Evolutionary conservation across 2,888 invertebrate genomes (phyloP).

Genomic region (Linnaemya vulpina): DNA sequence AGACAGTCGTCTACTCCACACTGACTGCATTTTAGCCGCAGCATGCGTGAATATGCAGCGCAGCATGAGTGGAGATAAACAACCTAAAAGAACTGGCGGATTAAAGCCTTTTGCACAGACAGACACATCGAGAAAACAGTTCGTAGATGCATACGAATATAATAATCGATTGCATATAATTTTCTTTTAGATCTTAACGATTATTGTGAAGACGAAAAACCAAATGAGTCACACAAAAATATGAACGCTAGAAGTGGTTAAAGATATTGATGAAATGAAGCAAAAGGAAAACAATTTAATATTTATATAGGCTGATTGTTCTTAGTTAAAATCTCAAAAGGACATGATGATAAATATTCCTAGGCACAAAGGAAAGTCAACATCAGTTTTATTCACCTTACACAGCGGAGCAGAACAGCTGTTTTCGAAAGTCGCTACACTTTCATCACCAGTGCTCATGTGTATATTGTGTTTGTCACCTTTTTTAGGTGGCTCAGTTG

Average conservation of each 20-base stretch:
- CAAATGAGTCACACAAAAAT: slow-evolving; percentile 38
- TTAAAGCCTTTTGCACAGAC: slow-evolving; percentile 41
- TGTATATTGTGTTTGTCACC: no score
- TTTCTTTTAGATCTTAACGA: not conserved
- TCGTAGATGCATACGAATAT: slow-evolving; percentile 11
- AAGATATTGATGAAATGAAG: slow-evolving; percentile 9
- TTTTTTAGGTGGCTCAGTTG: no score
- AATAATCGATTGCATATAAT: not conserved
- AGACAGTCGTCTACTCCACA: not conserved
- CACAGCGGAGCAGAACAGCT: no score
- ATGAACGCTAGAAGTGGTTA: not conserved
- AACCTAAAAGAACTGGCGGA: slow-evolving; percentile 38
- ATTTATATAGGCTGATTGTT: no score
- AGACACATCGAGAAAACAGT: slow-evolving; percentile 13
- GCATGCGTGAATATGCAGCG: slow-evolving; percentile 52
- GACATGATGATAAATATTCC: no score
- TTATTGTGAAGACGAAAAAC: slow-evolving; percentile 16
- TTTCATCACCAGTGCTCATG: no score
- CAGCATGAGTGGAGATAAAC: slow-evolving; percentile 53
- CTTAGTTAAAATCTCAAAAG: no score
- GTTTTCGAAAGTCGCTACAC: no score
- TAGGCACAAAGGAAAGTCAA: no score
- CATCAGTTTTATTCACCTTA: no score
- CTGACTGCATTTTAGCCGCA: slow-evolving; percentile 11
- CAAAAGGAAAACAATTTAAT: no score